phyloP scores from a whole-genome alignment of 2,113 vertebrate genomes.

The Bos javanicus region DNA sequence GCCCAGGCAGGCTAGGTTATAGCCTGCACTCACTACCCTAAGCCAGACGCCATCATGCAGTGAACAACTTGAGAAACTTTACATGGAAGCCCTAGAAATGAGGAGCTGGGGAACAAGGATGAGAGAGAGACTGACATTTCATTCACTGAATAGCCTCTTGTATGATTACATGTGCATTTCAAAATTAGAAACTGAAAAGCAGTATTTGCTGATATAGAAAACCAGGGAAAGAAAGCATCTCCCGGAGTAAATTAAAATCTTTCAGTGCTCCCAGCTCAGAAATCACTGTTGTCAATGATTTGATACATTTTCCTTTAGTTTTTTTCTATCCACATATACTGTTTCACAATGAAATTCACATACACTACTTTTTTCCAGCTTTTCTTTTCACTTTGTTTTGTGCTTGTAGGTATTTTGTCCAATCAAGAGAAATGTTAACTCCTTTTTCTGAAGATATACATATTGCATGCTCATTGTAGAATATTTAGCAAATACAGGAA shows the following conservation, averaged over 20 bases:
- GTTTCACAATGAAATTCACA: not conserved
- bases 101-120: not conserved
- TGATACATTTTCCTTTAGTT: not conserved
- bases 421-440: not conserved
- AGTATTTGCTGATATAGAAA: not conserved
- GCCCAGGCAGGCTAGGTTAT: not conserved
- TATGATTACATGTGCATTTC: not conserved
- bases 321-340: not conserved
- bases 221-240: not conserved
- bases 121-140: not conserved
- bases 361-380: not conserved
- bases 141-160: not conserved
- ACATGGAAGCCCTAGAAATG: not conserved
- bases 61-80: not conserved
- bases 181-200: not conserved
- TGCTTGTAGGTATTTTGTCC: not conserved
- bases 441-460: not conserved
- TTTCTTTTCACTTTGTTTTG: constrained; percentile 21
- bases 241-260: not conserved
- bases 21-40: not conserved
- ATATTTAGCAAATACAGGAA: not conserved
- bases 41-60: not conserved
- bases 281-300: not conserved
- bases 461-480: not conserved
- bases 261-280: not conserved